Evolutionary conservation across 2,113 vertebrate species (phyloP).

Genomic region (Pelecanus crispus): DNA sequence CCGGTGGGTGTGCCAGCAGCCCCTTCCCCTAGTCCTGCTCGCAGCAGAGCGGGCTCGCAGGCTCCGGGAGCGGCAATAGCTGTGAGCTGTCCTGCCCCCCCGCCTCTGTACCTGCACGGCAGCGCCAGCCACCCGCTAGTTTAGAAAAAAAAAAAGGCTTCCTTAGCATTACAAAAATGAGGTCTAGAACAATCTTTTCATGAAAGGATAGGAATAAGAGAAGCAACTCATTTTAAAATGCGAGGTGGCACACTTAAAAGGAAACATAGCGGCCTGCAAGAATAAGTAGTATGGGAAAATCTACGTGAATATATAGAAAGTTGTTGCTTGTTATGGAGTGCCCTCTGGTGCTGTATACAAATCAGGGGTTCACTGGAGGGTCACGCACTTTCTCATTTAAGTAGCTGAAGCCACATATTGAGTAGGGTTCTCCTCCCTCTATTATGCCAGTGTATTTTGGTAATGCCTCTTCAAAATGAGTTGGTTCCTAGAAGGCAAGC

Average conservation of each 20-base stretch:
- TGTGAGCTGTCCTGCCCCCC: background rate
- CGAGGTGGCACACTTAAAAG: background rate
- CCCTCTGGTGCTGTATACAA: background rate
- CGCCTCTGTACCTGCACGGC: accelerated
- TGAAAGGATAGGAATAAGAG: background rate
- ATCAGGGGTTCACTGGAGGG: background rate
- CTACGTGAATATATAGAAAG: background rate
- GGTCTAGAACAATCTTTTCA: background rate
- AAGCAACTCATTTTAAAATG: background rate
- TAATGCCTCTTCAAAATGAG: background rate
- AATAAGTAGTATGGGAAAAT: background rate
- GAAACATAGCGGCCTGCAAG: background rate
- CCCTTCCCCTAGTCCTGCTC: background rate
- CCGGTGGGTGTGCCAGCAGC: background rate
- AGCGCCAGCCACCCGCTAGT: background rate
- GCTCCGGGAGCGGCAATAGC: background rate
- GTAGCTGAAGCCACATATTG: background rate
- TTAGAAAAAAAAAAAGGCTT: background rate
- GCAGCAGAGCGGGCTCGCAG: background rate
- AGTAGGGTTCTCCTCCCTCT: background rate
- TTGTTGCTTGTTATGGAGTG: background rate
- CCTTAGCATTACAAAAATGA: background rate
- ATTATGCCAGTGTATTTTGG: background rate
- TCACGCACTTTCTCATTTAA: background rate
- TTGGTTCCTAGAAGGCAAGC: background rate